These are phyloP conservation scores for Diachasmimorpha longicaudata DNA, from an alignment of 1,140 invertebrate genomes.

Conservation along the genomic window DNA sequence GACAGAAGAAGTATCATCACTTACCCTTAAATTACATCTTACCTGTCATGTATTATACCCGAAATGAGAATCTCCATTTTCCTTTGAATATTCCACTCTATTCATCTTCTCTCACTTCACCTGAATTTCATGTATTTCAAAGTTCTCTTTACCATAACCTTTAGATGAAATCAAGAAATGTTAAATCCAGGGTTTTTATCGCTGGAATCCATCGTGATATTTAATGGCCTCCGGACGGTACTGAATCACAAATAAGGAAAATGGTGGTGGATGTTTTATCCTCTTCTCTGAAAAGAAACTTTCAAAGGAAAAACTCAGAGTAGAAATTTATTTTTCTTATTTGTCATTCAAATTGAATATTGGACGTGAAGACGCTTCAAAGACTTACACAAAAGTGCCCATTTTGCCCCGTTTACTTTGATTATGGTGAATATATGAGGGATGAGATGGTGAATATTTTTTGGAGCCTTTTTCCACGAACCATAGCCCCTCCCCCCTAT, in stretches of 20 bases:
- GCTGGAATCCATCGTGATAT: neutral
- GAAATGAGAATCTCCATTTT: neutral
- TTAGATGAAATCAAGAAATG: conserved; percentile 5
- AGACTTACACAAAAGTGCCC: no score
- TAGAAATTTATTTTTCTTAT: neutral
- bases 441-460: no score
- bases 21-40: neutral
- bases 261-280: neutral
- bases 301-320: neutral
- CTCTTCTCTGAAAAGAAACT: neutral
- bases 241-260: neutral
- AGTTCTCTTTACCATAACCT: neutral
- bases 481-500: no score
- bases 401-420: no score
- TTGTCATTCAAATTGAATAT: no score
- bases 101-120: neutral
- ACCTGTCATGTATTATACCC: neutral
- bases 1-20: neutral
- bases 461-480: no score
- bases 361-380: no score
- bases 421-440: no score
- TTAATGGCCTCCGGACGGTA: neutral
- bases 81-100: neutral
- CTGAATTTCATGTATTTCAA: conserved; percentile 3
- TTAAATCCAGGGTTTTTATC: conserved; percentile 12